Evolutionary conservation across 2,113 vertebrate species (phyloP).

Genomic region (Platichthys stellatus): DNA sequence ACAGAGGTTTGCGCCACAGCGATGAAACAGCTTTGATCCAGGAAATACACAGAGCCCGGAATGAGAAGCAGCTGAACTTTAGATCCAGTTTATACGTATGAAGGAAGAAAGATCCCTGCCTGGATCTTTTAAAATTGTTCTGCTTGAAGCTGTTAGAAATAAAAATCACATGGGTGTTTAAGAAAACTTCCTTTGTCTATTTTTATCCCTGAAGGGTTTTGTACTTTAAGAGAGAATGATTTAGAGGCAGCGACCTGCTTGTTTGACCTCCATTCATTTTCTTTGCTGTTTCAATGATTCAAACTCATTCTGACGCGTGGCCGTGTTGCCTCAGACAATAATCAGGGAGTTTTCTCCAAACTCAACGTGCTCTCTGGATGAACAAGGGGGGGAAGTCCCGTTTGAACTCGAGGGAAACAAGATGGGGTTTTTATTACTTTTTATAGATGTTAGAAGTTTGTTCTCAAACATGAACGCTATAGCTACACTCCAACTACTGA

Average conservation of each 20-base stretch:
- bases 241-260: constrained; percentile 39
- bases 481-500: too few species aligned
- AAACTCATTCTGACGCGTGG: constrained; percentile 33
- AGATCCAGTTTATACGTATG: background rate
- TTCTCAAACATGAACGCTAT: too few species aligned
- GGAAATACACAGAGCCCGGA: background rate
- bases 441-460: too few species aligned
- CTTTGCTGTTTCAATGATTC: constrained; percentile 34
- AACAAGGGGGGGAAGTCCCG: background rate
- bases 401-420: background rate
- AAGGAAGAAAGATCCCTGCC: too few species aligned
- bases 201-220: background rate
- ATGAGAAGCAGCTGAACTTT: constrained; percentile 27
- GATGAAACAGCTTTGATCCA: background rate
- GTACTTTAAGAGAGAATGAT: constrained; percentile 3
- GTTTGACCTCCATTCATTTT: constrained; percentile 55
- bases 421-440: background rate
- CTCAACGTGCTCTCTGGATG: constrained; percentile 6
- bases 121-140: too few species aligned
- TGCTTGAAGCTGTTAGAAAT: too few species aligned
- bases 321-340: constrained; percentile 29
- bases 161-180: background rate
- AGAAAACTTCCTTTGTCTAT: background rate
- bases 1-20: background rate
- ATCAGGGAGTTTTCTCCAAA: constrained; percentile 7